Evolutionary conservation across 2,888 invertebrate genomes (phyloP).

Genomic region (Drosophila peninsularis): DNA sequence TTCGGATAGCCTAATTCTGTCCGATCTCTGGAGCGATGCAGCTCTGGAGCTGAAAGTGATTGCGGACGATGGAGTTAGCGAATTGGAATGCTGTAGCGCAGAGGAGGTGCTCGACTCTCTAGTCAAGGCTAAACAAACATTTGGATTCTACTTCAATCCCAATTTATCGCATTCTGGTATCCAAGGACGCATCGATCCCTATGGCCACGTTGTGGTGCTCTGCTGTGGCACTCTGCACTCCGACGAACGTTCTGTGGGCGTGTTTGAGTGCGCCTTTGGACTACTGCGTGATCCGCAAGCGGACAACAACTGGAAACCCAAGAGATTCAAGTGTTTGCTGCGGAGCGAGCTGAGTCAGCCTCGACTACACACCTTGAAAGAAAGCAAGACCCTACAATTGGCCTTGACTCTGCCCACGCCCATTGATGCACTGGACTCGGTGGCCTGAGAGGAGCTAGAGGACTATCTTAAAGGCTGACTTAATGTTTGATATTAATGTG

Average conservation of each 20-base stretch:
- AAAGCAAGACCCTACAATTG: slow-evolving; percentile 71
- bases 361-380: slow-evolving; percentile 60
- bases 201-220: slow-evolving; percentile 87
- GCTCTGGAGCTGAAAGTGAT: slow-evolving; percentile 68
- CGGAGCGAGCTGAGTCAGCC: slow-evolving; percentile 78
- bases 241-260: slow-evolving; percentile 85
- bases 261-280: slow-evolving; percentile 89
- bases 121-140: slow-evolving; percentile 82
- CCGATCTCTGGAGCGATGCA: slow-evolving; percentile 87
- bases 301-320: slow-evolving; percentile 89
- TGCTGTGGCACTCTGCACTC: slow-evolving; percentile 88
- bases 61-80: slow-evolving; percentile 65
- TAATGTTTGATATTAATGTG: slow-evolving; percentile 37
- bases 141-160: slow-evolving; percentile 87
- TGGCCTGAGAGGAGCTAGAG: not conserved
- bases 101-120: slow-evolving; percentile 82
- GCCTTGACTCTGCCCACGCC: slow-evolving; percentile 74
- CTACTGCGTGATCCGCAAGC: slow-evolving; percentile 87
- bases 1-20: slow-evolving; percentile 83
- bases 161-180: slow-evolving; percentile 87
- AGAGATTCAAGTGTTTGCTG: slow-evolving; percentile 86
- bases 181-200: slow-evolving; percentile 86
- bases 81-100: slow-evolving; percentile 60
- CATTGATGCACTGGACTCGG: slow-evolving; percentile 59
- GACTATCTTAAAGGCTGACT: slow-evolving; percentile 17